Base-by-base conservation (phyloP, 2,888 invertebrate genomes). In the Myathropa florea region DNA sequence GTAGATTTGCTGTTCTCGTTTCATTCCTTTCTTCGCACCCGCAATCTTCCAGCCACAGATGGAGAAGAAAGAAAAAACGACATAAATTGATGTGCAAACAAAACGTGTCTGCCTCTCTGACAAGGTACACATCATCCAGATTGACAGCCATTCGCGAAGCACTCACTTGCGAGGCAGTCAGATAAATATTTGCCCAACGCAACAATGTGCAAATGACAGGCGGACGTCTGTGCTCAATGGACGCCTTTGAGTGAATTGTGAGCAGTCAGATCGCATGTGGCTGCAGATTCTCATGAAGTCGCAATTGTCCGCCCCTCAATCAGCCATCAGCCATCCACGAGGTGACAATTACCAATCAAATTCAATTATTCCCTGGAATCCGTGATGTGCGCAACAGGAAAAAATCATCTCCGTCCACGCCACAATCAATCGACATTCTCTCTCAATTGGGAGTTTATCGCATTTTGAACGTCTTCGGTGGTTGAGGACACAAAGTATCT, bases 401-500 rank as follows among this genome's bases (percentile, higher is more conserved):
- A 24, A 18, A 36, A 24, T 10, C 30, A 26, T 26, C 36, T 18
- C 59, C n/a, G 53, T 53, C 21, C 18, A 36, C 30, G 33, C 59
- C 59, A n/a, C 64, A 64, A 24, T 64, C 64, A 73, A 63, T 73
- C 63, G 30, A 64, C 55, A 55, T 36, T 75, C 64, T 24, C 64
- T 24, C 30, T 75, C 64, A 75, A 59, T 75, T 75, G 59, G 64
- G 64, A 59, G 75, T 75, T 75, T 64, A 75, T 71, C 64, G 21
- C 75, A 59, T 36, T 75, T 57, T 26, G 63, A 73, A 18, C 55
- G 23, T 26, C 18, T 18, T 46, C 46, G 18, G 9, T 33, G 33
- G 33, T 9, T 33, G 33, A 7, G 33, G 33, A 10, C 9, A 33
- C 33, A n/a, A n/a, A n/a, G n/a, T n/a, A n/a, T n/a, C n/a, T n/a